Conservation (phyloP, 2,888 invertebrate genomes). For the Allygus modestus region DNA sequence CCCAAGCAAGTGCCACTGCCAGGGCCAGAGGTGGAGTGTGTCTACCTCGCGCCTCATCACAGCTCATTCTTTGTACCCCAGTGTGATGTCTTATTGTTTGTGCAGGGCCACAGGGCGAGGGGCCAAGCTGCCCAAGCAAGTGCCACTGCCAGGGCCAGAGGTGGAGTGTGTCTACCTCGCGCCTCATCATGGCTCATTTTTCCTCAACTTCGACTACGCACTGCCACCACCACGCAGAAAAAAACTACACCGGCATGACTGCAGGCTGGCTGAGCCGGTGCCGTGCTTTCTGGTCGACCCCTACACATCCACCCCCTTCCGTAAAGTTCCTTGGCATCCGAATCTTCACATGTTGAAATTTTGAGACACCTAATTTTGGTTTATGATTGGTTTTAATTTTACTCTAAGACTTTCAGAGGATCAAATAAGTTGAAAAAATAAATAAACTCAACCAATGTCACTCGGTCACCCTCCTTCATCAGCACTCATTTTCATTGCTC, state of each 20-base stretch:
- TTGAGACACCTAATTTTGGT: conserved; percentile 55
- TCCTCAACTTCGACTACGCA: conserved; percentile 63
- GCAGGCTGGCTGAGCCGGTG: not conserved
- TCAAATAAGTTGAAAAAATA: no score
- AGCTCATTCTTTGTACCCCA: no score
- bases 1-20: no score
- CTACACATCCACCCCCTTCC: conserved; percentile 71
- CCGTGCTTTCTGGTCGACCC: conserved; percentile 51
- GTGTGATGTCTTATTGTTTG: no score
- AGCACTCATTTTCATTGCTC: no score
- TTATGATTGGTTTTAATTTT: conserved; percentile 18
- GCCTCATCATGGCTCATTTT: conserved; percentile 60
- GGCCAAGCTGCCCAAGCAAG: conserved; percentile 61
- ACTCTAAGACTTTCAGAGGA: no score
- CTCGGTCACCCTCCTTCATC: no score
- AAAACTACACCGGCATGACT: conserved; percentile 36
- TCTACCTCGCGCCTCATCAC: no score
- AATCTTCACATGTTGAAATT: conserved; percentile 75
- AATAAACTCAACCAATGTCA: no score
- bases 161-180: conserved; percentile 60
- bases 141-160: conserved; percentile 58
- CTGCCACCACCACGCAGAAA: conserved; percentile 64
- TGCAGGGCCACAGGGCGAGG: conserved; percentile 63
- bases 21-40: no score
- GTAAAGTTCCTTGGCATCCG: conserved; percentile 76